Evolutionary conservation across 2,888 invertebrate genomes (phyloP).

Genomic region (Drosophila lacicola): DNA sequence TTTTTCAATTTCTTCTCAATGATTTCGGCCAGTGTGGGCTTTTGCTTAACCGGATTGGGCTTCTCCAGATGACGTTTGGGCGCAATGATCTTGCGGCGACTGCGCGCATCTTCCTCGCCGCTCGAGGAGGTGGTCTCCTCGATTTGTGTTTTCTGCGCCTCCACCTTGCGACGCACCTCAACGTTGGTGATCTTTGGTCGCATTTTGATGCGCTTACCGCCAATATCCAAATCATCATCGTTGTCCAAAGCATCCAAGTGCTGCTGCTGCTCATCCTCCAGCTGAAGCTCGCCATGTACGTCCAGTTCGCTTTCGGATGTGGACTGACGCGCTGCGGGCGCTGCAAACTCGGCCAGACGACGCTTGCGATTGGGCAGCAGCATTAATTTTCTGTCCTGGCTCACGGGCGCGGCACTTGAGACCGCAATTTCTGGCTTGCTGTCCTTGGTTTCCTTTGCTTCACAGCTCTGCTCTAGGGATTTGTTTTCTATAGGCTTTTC

Average conservation of each 20-base stretch:
- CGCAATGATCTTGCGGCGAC: slow-evolving; percentile 68
- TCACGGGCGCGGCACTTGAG: slow-evolving; percentile 2
- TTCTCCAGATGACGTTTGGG: slow-evolving; percentile 68
- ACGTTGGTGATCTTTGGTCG: slow-evolving; percentile 78
- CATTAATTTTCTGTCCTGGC: slow-evolving; percentile 5
- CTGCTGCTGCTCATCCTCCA: slow-evolving; percentile 86
- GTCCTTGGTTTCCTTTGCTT: slow-evolving; percentile 6
- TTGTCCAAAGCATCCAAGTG: slow-evolving; percentile 67
- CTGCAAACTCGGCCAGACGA: slow-evolving; percentile 71
- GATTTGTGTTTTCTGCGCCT: slow-evolving; percentile 77
- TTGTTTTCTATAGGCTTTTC: neutral
- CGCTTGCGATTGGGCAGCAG: slow-evolving; percentile 78
- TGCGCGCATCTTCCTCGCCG: slow-evolving; percentile 78
- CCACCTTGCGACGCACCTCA: slow-evolving; percentile 82
- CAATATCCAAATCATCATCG: slow-evolving; percentile 79
- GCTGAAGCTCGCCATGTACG: slow-evolving; percentile 85
- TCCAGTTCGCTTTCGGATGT: slow-evolving; percentile 84
- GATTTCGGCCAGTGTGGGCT: slow-evolving; percentile 79
- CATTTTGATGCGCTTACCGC: slow-evolving; percentile 84
- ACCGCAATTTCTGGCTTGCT: neutral
- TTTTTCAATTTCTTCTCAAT: slow-evolving; percentile 82
- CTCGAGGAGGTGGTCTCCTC: slow-evolving; percentile 83
- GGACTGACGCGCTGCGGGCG: slow-evolving; percentile 50
- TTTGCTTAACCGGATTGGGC: slow-evolving; percentile 50
- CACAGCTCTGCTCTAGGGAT: neutral